Evolutionary conservation across 2,797 vertebrate genomes (phyloP), one percentile per base, ranked within the genome.

Genomic region (Anas bernieri): DNA sequence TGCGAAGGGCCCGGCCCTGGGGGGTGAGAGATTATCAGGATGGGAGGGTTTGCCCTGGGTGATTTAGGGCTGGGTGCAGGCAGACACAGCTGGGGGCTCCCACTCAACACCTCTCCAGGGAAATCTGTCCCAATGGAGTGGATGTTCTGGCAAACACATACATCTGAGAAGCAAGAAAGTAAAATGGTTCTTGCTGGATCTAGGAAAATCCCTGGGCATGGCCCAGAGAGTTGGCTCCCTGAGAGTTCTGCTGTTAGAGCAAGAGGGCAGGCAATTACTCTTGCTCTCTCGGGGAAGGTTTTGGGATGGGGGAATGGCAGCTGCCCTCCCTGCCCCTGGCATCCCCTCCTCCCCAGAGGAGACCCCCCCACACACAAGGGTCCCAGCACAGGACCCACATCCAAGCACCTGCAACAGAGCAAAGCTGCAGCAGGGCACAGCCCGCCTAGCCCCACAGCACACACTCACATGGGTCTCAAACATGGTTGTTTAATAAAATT

Each of bases 401-500:
- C 22, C 28, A 5, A 20, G 12, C 39, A 63, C 28, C 12, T 5
- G 12, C 59, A 25, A 37, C n/a, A 20, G 33, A 48, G 46, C 17
- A 26, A 25, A 31, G 45, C n/a, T 13, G 33, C 62, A 14, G 50
- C 8, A 21, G 17, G 25, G n/a, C 31, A 37, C 5, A 30, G 58
- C 7, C 35, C 37, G 1, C 22, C 58, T 63, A 62, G 64, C 72
- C 88, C 86, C 83, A 94, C 73, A 96, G 82, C 84, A 91, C 83
- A 90, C 87, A 80, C 79, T 86, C 78, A 3, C 75, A 73, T 90
- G 61, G 50, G 72, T 95, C 95, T 96, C 95, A 97, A 96, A 97
- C 83, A 92, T 74, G 81, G 41, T 96, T 6, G 0, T 97, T 97
- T 97, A 97, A 97, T 97, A 97, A 97, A 97, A 97, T 90, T 68